Conservation (phyloP, 2,888 invertebrate genomes). For the Caradrina kadenii region DNA sequence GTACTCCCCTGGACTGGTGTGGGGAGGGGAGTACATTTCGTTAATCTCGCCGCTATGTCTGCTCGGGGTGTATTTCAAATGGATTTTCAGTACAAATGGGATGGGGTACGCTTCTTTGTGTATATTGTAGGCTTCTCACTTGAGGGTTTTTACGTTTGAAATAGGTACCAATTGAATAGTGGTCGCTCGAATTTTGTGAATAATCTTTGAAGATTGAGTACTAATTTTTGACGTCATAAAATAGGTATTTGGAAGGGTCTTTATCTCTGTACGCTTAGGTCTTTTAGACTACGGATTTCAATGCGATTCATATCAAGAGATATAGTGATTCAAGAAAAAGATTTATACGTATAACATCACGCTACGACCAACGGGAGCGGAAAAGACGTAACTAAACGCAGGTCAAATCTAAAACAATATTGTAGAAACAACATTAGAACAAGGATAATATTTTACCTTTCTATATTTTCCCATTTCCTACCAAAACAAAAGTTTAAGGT, state of each 20-base stretch:
- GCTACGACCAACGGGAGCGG: too few relatives aligned
- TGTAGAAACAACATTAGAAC: not conserved
- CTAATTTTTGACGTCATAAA: not conserved
- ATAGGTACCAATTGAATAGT: not conserved
- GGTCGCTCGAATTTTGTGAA: not conserved
- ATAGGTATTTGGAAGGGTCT: not conserved
- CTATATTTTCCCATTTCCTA: not conserved
- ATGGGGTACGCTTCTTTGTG: slow-evolving; percentile 50
- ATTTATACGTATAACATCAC: too few relatives aligned
- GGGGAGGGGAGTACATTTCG: slow-evolving; percentile 75
- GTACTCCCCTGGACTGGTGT: slow-evolving; percentile 60
- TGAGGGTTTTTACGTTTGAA: slow-evolving; percentile 19
- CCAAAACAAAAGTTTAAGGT: not conserved
- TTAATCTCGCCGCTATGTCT: slow-evolving; percentile 84
- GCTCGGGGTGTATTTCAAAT: slow-evolving; percentile 78
- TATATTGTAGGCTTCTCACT: slow-evolving; percentile 52
- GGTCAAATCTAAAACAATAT: too few relatives aligned
- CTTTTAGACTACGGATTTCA: too few relatives aligned
- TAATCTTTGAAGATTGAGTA: not conserved
- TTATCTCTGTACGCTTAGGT: too few relatives aligned
- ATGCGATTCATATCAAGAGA: too few relatives aligned
- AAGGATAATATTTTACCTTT: too few relatives aligned
- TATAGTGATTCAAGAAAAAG: too few relatives aligned
- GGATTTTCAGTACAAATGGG: slow-evolving; percentile 69
- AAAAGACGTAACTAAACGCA: too few relatives aligned